phyloP scores from a whole-genome alignment of 2,797 vertebrate species.

The Cyclopterus lumpus region DNA sequence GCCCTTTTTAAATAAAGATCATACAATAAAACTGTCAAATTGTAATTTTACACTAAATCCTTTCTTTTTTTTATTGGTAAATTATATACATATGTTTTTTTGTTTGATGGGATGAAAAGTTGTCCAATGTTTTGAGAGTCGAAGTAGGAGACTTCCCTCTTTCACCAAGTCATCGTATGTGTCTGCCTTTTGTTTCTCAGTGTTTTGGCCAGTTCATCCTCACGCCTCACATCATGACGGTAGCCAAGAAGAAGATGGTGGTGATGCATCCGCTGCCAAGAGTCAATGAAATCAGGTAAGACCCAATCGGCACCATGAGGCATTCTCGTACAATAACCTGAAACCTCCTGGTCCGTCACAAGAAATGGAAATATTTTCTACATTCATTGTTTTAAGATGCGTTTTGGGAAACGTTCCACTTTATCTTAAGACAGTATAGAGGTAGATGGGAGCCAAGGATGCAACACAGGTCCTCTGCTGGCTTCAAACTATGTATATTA shows the following conservation, averaged over 20 bases:
- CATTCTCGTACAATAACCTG: background rate
- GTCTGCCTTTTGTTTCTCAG: constrained; percentile 66
- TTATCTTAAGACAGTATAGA: background rate
- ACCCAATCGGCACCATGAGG: background rate
- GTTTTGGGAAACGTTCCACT: background rate
- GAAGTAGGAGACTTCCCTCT: background rate
- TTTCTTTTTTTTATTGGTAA: background rate
- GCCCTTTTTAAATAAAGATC: background rate
- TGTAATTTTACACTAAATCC: too few species aligned
- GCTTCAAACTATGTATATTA: background rate
- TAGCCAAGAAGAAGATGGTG: constrained; percentile 97
- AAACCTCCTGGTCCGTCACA: background rate
- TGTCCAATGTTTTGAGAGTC: background rate
- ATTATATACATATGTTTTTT: too few species aligned
- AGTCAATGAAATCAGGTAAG: constrained; percentile 96
- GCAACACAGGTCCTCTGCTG: background rate
- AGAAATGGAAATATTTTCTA: background rate
- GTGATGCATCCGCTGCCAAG: constrained; percentile 98
- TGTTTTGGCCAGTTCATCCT: constrained; percentile 97
- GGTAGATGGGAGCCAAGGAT: background rate
- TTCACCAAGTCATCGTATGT: background rate
- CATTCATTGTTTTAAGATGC: background rate
- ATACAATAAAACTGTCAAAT: background rate
- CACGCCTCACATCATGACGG: constrained; percentile 98
- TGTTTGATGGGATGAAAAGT: background rate